These are phyloP conservation scores for Folsomia candida DNA, from an alignment of 2,888 invertebrate species.

Conservation along the genomic window DNA sequence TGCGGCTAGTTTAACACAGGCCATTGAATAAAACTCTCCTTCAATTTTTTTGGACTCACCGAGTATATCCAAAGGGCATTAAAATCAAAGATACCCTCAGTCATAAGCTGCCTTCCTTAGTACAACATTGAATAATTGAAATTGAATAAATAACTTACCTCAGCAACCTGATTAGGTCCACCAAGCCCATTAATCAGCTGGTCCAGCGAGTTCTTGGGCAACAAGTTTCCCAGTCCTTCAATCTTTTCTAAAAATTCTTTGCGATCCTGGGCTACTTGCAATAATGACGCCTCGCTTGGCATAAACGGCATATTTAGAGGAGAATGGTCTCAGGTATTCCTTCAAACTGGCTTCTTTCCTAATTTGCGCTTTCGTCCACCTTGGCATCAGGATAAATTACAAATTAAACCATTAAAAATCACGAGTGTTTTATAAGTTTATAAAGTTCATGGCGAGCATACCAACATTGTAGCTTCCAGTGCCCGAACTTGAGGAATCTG, in stretches of 20 bases:
- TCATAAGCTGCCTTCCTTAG: too few relatives aligned
- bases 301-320: too few relatives aligned
- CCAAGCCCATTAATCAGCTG: slow-evolving; percentile 97
- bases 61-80: too few relatives aligned
- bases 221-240: slow-evolving; percentile 76
- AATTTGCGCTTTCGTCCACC: slow-evolving; percentile 10
- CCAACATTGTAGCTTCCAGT: slow-evolving; percentile 53
- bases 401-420: too few relatives aligned
- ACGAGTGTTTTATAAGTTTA: neutral
- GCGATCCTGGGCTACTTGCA: slow-evolving; percentile 88
- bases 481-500: slow-evolving; percentile 52
- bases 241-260: slow-evolving; percentile 81
- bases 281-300: slow-evolving; percentile 80
- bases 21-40: too few relatives aligned
- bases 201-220: slow-evolving; percentile 97
- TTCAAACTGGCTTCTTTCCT: slow-evolving; percentile 31
- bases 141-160: too few relatives aligned
- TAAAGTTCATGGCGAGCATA: neutral
- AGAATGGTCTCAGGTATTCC: slow-evolving; percentile 41
- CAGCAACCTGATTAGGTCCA: slow-evolving; percentile 95
- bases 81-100: too few relatives aligned
- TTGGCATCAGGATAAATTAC: neutral
- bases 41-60: too few relatives aligned
- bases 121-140: too few relatives aligned
- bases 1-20: too few relatives aligned